A percentile compares a stretch with the other conserved stretches of the same genome.
Evolutionary conservation across 2,888 invertebrate genomes (phyloP).

Genomic region (Leptura quadrifasciata): DNA sequence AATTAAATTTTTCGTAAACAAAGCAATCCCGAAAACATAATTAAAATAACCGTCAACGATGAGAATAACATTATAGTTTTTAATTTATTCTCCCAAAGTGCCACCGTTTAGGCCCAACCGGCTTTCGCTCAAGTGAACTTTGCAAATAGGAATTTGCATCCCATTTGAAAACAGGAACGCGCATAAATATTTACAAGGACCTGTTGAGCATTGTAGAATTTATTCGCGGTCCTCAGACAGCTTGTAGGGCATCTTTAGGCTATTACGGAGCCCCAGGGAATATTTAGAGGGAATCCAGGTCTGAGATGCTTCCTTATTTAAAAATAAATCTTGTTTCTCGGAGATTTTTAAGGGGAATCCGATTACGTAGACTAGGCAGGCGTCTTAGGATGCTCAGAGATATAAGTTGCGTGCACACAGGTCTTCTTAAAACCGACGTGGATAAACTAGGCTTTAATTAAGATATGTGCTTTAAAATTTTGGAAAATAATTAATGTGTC

Average conservation of each 20-base stretch:
- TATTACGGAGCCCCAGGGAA: conserved; percentile 34
- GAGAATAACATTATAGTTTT: conserved; percentile 10
- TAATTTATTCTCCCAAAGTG: conserved; percentile 19
- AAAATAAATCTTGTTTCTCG: conserved; percentile 18
- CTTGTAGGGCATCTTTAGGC: conserved; percentile 36
- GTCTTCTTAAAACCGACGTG: too few species aligned
- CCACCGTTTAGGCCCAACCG: conserved; percentile 15
- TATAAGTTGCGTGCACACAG: background rate
- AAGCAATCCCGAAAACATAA: too few species aligned
- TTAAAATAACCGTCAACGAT: background rate
- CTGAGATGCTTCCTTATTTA: conserved; percentile 20
- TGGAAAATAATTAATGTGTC: too few species aligned
- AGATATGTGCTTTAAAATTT: too few species aligned
- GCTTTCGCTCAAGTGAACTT: conserved; percentile 27
- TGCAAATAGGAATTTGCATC: conserved; percentile 40
- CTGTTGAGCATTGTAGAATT: conserved; percentile 43
- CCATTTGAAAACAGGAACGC: conserved; percentile 35
- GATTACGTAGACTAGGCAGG: background rate
- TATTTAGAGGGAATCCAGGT: conserved; percentile 24
- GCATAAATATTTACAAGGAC: conserved; percentile 46
- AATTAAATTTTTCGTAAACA: too few species aligned
- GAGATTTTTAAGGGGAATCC: conserved; percentile 7
- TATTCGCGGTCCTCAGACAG: conserved; percentile 34
- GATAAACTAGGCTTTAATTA: too few species aligned
- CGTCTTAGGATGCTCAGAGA: background rate